These are phyloP conservation scores for Trichomycterus rosablanca DNA, from an alignment of 2,113 vertebrate species.

Conservation along the genomic window DNA sequence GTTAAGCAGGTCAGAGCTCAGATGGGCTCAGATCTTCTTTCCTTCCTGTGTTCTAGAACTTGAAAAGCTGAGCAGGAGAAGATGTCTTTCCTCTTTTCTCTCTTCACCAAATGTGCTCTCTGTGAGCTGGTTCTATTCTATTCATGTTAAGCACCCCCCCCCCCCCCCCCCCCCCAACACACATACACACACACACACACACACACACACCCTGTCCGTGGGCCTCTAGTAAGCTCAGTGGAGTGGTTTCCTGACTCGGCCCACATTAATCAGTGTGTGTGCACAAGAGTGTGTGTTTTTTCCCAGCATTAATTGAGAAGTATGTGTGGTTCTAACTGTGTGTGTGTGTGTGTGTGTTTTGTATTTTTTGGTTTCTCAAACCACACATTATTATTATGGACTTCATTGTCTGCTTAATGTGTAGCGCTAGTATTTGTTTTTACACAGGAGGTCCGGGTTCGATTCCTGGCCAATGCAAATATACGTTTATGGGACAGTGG, in stretches of 20 bases:
- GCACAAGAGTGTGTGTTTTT: constrained; percentile 52
- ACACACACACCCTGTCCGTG: constrained; percentile 41
- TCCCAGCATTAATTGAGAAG: constrained; percentile 36
- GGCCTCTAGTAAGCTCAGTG: constrained; percentile 70
- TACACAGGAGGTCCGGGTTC: too few relatives aligned
- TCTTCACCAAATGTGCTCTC: constrained; percentile 63
- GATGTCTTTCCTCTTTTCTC: constrained; percentile 63
- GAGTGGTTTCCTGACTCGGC: constrained; percentile 72
- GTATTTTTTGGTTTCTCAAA: background rate
- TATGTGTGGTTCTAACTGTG: constrained; percentile 27
- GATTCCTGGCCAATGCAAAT: too few relatives aligned
- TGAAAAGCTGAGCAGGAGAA: constrained; percentile 59
- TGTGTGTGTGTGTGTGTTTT: background rate
- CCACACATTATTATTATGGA: too few relatives aligned
- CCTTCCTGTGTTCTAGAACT: constrained; percentile 53
- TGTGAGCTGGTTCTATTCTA: constrained; percentile 69
- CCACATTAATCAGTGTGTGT: constrained; percentile 70
- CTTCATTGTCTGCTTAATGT: too few relatives aligned
- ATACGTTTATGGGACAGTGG: too few relatives aligned
- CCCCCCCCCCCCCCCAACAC: constrained; percentile 41
- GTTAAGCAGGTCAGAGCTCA: background rate
- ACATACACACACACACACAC: constrained; percentile 24
- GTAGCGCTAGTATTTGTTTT: too few relatives aligned
- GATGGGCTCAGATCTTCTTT: constrained; percentile 48
- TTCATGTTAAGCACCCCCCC: constrained; percentile 51